Conservation (phyloP, 2,888 invertebrate species). For the Caenorhabditis japonica region DNA sequence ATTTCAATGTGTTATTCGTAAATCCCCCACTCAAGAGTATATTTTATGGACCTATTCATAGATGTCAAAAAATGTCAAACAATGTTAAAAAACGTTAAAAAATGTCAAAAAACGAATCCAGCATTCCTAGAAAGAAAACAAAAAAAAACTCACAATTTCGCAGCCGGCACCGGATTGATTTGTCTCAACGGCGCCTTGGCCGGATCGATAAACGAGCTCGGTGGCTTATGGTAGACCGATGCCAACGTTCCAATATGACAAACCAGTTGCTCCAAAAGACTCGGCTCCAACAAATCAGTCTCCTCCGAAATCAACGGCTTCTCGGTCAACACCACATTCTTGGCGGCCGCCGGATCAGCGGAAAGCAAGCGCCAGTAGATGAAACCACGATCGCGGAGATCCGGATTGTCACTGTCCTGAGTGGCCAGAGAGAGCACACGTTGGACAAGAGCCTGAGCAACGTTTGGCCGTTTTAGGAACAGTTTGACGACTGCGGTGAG, state of each 20-base stretch:
- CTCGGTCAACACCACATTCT: conserved; percentile 96
- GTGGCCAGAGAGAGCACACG: conserved; percentile 83
- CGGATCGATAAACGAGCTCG: conserved; percentile 95
- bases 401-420: conserved; percentile 94
- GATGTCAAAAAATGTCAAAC: too few relatives aligned
- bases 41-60: not conserved
- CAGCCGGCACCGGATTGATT: conserved; percentile 39
- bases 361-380: conserved; percentile 98
- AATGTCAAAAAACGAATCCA: too few relatives aligned
- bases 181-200: conserved; percentile 78
- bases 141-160: conserved; percentile 38
- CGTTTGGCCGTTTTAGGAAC: conserved; percentile 96
- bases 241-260: conserved; percentile 98
- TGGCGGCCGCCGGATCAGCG: conserved; percentile 98
- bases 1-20: too few relatives aligned
- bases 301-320: conserved; percentile 96
- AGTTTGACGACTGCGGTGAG: conserved; percentile 98
- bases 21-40: too few relatives aligned
- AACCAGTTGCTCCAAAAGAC: conserved; percentile 92
- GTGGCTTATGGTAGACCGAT: conserved; percentile 98
- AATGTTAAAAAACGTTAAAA: too few relatives aligned
- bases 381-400: conserved; percentile 96
- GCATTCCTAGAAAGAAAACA: not conserved
- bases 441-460: conserved; percentile 97
- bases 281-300: conserved; percentile 81